These are phyloP conservation scores for Mola mola DNA, from an alignment of 2,113 vertebrate genomes.

Conservation along the genomic window DNA sequence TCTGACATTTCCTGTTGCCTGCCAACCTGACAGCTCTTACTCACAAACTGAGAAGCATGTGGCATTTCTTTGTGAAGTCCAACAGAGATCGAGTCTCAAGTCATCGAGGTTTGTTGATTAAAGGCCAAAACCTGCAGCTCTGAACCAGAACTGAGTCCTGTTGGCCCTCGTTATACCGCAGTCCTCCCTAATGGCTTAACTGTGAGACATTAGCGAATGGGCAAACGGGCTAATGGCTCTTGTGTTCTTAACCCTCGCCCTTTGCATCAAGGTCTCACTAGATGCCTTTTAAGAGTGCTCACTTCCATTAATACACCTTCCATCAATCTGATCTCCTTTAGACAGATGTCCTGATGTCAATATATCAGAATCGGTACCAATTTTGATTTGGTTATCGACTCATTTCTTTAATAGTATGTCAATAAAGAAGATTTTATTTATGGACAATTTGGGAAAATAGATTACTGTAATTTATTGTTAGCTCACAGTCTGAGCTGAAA, in stretches of 20 bases:
- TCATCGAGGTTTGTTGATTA: conserved; percentile 35
- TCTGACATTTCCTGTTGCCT: conserved; percentile 25
- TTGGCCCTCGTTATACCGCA: conserved; percentile 3
- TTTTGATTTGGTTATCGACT: not conserved
- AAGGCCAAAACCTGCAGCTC: conserved; percentile 19
- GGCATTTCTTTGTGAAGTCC: not conserved
- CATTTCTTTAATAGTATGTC: no score
- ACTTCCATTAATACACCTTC: conserved; percentile 13
- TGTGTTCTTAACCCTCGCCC: not conserved
- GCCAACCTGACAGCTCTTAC: not conserved
- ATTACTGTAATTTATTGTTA: no score
- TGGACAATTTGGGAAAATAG: no score
- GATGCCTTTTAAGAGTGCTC: not conserved
- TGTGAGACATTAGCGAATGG: conserved; percentile 47
- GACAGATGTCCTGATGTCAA: not conserved
- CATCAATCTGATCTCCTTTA: not conserved
- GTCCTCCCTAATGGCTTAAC: conserved; percentile 31
- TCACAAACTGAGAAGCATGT: conserved; percentile 1
- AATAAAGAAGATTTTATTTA: no score
- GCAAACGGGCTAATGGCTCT: conserved; percentile 10
- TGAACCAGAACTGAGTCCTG: not conserved
- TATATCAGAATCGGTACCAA: not conserved
- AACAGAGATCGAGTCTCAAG: not conserved
- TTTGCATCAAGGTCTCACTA: conserved; percentile 15
- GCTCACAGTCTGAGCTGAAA: no score